Base-by-base conservation (phyloP, 2,113 vertebrate genomes). In the Tenebrosternarchus preto region DNA sequence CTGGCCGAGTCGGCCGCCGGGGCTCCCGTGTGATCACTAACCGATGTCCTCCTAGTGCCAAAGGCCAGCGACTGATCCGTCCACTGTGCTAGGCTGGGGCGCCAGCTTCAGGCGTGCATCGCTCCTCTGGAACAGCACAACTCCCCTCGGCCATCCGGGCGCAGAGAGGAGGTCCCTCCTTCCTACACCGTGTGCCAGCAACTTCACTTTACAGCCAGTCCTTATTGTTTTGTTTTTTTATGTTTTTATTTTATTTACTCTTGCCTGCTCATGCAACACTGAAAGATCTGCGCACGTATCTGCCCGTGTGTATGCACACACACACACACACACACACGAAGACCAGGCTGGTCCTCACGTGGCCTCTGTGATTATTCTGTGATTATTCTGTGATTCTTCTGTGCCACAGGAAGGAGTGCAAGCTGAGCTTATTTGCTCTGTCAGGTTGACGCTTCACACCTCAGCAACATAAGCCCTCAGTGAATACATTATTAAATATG, bases 51-150 rank as follows among this genome's bases (percentile, higher is more conserved):
- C 60, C 57, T 72, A 74, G 72, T 85, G 72, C 84, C 80, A 82
- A 75, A 84, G 69, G 80, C 73, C 60, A 74, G 80, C 19, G 61
- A 81, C 60, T 43, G 84, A 86, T 85, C 83, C 80, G 73, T 81
- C 81, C 85, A 82, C 85, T 82, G 77, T 70, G 87, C 85, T 87
- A 87, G 88, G n/a, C 78, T n/a, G n/a, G 85, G 88, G 85, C 85
- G 59, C 88, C 82, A 89, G 83, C 86, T 86, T 88, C 87, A 88
- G 84, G 86, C 88, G 86, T 88, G 87, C 88, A 87, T 88, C 89
- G 88, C 89, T 91, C 91, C 88, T 85, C 76, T 74, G 75, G 78
- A 88, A 87, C 87, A 90, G 91, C 92, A 93, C 91, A 91, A 92
- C 29, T 80, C 84, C 85, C 86, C 79, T 88, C 63, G 17, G 53